Evolutionary conservation across 2,888 invertebrate genomes (phyloP).

Genomic region (Phorcus lineatus): DNA sequence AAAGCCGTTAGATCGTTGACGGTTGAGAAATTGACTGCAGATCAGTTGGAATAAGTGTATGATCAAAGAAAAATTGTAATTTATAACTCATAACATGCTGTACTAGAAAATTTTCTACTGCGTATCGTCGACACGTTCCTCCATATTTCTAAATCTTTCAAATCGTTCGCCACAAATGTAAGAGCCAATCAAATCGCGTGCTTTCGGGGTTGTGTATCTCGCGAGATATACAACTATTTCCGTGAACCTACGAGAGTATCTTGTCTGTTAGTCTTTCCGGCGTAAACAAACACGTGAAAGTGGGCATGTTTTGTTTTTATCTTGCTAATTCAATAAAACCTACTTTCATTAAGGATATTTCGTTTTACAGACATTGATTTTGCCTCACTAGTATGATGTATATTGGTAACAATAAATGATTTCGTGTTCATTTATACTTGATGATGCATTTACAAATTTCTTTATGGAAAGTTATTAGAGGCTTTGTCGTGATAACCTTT

Average conservation of each 20-base stretch:
- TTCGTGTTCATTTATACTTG: no score
- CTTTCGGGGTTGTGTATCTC: slow-evolving; percentile 21
- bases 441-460: no score
- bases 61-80: neutral
- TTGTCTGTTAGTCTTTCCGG: neutral
- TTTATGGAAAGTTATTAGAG: no score
- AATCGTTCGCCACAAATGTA: slow-evolving; percentile 25
- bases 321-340: neutral
- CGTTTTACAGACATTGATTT: no score
- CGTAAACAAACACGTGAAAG: neutral
- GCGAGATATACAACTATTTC: slow-evolving; percentile 10
- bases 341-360: neutral
- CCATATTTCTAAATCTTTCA: neutral
- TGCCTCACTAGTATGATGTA: no score
- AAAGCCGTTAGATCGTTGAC: no score
- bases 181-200: slow-evolving; percentile 23
- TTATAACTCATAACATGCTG: neutral
- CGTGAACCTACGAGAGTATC: neutral
- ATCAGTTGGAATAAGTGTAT: neutral
- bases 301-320: neutral
- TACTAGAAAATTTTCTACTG: neutral
- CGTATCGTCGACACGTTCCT: neutral
- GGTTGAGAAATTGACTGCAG: neutral
- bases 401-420: no score
- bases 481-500: no score